phyloP scores from a whole-genome alignment of 2,797 vertebrate species.

The Melanotaenia parkinsoni region DNA sequence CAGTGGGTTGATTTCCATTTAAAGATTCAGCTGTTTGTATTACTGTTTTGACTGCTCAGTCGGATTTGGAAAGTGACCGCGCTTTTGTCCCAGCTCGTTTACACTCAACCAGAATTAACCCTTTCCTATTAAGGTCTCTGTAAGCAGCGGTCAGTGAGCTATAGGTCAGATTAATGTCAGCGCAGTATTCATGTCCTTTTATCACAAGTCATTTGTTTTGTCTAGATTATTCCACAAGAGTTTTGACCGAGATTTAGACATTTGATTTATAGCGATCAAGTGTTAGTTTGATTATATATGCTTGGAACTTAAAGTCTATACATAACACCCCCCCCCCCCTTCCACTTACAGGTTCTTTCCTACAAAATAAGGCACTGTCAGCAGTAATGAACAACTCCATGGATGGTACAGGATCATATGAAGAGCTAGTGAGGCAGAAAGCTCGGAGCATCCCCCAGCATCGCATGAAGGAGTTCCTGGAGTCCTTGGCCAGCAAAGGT shows the following conservation, averaged over 20 bases:
- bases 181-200: neutral
- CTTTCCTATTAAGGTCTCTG: slow-evolving; percentile 67
- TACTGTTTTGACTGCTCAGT: slow-evolving; percentile 38
- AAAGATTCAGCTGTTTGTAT: slow-evolving; percentile 10
- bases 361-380: slow-evolving; percentile 22
- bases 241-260: neutral
- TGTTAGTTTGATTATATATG: neutral
- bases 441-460: slow-evolving; percentile 95
- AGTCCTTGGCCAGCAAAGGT: slow-evolving; percentile 93
- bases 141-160: neutral
- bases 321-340: neutral
- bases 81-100: slow-evolving; percentile 78
- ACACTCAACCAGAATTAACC: slow-evolving; percentile 73
- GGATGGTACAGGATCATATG: slow-evolving; percentile 95
- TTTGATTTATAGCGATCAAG: neutral
- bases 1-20: neutral
- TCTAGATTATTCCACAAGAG: neutral
- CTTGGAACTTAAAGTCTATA: neutral
- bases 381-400: slow-evolving; percentile 94
- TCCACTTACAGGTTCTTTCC: slow-evolving; percentile 21
- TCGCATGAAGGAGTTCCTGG: slow-evolving; percentile 98
- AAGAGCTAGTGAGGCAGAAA: slow-evolving; percentile 97
- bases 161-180: neutral
- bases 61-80: slow-evolving; percentile 80
- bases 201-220: neutral